Evolutionary conservation across 92 coral and sea anemone genomes (phyloP).

Genomic region (Zoanthus sociatus): DNA sequence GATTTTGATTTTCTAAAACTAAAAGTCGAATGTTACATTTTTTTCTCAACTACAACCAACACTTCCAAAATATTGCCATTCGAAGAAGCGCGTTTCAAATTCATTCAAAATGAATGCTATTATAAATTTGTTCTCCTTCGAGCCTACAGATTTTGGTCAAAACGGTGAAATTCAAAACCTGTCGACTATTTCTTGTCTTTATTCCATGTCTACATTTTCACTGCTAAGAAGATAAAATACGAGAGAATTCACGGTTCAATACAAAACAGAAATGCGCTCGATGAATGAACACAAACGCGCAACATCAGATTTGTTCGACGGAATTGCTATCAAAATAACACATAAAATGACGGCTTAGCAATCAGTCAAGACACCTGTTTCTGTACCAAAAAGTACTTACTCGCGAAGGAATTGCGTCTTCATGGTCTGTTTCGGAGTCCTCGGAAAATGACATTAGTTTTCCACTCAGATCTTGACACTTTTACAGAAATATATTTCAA

Average conservation of each 20-base stretch:
- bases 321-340: slow-evolving; percentile 3
- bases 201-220: neutral
- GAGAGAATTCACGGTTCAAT: neutral
- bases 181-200: neutral
- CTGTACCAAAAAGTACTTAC: slow-evolving; percentile 24
- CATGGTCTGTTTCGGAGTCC: slow-evolving; percentile 22
- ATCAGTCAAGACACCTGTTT: neutral
- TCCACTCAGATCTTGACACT: neutral
- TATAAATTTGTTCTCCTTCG: neutral
- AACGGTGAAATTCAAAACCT: slow-evolving; percentile 7
- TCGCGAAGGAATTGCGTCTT: slow-evolving; percentile 33
- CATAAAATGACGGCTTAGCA: neutral
- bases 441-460: slow-evolving; percentile 43
- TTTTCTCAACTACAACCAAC: neutral
- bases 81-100: neutral
- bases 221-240: too few relatives aligned
- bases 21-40: neutral
- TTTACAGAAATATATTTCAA: slow-evolving; percentile 24
- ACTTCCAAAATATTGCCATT: neutral
- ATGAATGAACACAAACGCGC: slow-evolving; percentile 7
- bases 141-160: neutral
- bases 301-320: neutral
- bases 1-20: neutral
- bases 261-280: neutral
- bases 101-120: slow-evolving; percentile 37